These are phyloP conservation scores for Allolobophora icterica DNA, from an alignment of 2,888 invertebrate genomes.

Conservation along the genomic window DNA sequence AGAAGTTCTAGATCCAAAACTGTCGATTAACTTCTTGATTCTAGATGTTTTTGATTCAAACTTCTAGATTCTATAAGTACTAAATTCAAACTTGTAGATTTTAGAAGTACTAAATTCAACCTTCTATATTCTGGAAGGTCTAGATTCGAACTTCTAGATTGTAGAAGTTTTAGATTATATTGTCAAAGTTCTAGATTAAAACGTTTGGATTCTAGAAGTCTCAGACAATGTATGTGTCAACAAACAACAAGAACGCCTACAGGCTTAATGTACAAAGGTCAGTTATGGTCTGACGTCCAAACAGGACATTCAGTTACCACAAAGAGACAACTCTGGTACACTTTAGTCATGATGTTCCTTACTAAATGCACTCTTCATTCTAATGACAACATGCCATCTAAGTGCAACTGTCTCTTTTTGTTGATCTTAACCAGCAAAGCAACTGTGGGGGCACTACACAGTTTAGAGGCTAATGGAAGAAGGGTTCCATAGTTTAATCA, in stretches of 20 bases:
- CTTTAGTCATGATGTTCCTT: not conserved
- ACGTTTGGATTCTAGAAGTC: not conserved
- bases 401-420: not conserved
- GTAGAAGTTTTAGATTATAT: not conserved
- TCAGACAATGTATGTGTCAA: not conserved
- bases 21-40: too few relatives aligned
- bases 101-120: too few relatives aligned
- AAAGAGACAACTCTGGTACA: not conserved
- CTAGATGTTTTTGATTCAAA: too few relatives aligned
- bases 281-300: not conserved
- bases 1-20: too few relatives aligned
- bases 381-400: not conserved
- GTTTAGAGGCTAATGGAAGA: too few relatives aligned
- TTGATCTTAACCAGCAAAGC: not conserved
- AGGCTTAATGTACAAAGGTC: not conserved
- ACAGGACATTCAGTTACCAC: not conserved
- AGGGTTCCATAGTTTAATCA: not conserved
- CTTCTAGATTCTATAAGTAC: too few relatives aligned
- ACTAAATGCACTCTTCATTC: not conserved
- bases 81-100: too few relatives aligned
- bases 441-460: too few relatives aligned
- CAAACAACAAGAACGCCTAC: not conserved
- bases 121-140: too few relatives aligned
- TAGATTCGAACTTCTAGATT: too few relatives aligned
- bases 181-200: not conserved